Evolutionary conservation across 2,888 invertebrate species (phyloP), one percentile per base, ranked within the genome.

Genomic region (Chrysodeixis includens): DNA sequence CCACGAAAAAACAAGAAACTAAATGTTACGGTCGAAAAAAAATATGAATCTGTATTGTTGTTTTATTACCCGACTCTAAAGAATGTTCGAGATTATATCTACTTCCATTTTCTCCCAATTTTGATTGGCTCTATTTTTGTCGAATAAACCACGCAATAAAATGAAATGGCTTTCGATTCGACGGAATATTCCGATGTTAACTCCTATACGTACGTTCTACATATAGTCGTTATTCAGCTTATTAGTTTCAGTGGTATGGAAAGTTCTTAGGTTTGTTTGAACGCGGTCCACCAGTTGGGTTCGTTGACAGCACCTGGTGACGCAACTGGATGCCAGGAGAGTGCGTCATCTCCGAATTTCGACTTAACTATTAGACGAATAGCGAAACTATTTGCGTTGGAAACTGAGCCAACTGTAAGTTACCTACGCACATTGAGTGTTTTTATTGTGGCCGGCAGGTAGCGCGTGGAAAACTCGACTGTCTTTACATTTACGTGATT

Each of bases 241-340:
- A 54, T 68, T 61, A 58, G 56, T 56, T 62, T 61, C 63, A 30
- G 64, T 26, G 52, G 54, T 65, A 77, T 82, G 82, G 83, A 83
- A 85, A 79, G 49, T 78, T 83, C 58, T 77, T 54, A 49, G 56
- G 64, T 40, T 61, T 35, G 20, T 40, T 44, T 52, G 53, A 49
- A 10, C 32, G 49, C 51, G 51, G 46, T 44, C 46, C 60, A 63
- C 30, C 44, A 72, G 77, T 77, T 71, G 76, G 76, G 88, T 86
- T 89, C 86, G 88, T 87, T 88, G 88, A 87, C 89, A 88, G 86
- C 69, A 84, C 87, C 85, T 85, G 82, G 69, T 89, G 90, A 90
- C 88, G 88, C 83, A 84, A 74, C 70, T 75, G 75, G 74, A 86
- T 84, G 71, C 84, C 74, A 66, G 72, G 69, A 74, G 70, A 66